Conservation (phyloP, 1,140 invertebrate genomes). For the Philotrypesis tridentata region DNA sequence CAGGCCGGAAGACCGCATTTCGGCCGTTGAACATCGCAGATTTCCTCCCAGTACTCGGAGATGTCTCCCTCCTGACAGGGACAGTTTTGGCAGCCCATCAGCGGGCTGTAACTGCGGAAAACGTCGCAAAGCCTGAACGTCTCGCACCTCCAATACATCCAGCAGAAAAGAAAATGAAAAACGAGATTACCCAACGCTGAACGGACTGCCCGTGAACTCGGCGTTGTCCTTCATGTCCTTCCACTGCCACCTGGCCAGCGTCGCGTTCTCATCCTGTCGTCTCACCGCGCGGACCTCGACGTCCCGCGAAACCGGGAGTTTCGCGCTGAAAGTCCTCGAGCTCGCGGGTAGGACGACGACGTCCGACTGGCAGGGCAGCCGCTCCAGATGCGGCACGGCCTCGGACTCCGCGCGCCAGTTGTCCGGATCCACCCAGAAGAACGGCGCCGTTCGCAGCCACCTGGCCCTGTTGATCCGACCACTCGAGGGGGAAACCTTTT, state of each 20-base stretch:
- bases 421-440: conserved; percentile 66
- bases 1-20: conserved; percentile 61
- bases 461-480: background rate
- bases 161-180: background rate
- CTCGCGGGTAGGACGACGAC: conserved; percentile 60
- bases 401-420: conserved; percentile 66
- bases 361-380: conserved; percentile 66
- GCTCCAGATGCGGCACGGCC: conserved; percentile 66
- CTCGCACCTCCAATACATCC: too few relatives aligned
- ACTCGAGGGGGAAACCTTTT: background rate
- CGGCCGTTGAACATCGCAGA: conserved; percentile 64
- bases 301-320: conserved; percentile 55
- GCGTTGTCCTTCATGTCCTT: conserved; percentile 40
- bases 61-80: conserved; percentile 62
- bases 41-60: conserved; percentile 61
- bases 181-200: conserved; percentile 59
- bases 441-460: conserved; percentile 59
- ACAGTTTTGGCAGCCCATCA: conserved; percentile 58
- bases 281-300: conserved; percentile 59
- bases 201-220: conserved; percentile 59
- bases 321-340: conserved; percentile 59
- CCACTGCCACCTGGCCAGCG: conserved; percentile 61
- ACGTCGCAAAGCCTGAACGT: too few relatives aligned
- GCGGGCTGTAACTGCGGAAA: conserved; percentile 57
- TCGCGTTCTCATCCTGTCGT: conserved; percentile 49